phyloP scores from a whole-genome alignment of 2,113 vertebrate genomes.

The Melozone crissalis region DNA sequence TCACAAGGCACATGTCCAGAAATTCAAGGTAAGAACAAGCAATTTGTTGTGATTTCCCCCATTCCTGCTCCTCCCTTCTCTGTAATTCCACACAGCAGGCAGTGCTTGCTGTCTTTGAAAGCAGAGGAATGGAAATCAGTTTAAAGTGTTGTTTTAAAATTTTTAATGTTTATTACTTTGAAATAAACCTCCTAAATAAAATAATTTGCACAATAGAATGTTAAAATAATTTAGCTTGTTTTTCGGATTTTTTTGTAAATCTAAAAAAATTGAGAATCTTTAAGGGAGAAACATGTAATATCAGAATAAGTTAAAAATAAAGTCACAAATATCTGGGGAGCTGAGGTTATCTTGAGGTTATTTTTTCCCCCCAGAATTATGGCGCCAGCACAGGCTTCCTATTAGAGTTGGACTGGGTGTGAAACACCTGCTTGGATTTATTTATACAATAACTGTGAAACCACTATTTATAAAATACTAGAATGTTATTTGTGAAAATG shows the following conservation, averaged over 20 bases:
- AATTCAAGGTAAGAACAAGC: slow-evolving; percentile 79
- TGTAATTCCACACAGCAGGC: not conserved
- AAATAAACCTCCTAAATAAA: not conserved
- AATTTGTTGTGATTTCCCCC: not conserved
- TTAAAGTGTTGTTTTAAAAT: not conserved
- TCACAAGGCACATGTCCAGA: slow-evolving; percentile 84
- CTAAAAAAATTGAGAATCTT: not conserved
- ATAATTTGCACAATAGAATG: not conserved
- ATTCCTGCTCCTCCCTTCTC: not conserved
- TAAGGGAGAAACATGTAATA: not conserved
- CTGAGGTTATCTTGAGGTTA: not conserved
- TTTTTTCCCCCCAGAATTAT: not conserved
- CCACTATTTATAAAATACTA: not conserved
- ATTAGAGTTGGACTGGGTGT: not conserved
- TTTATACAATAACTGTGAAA: not conserved
- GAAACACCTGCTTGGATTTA: not conserved
- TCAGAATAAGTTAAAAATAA: not conserved
- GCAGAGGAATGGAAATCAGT: not conserved
- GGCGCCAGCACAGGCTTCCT: not conserved
- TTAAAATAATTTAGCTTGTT: not conserved
- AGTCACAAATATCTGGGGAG: not conserved
- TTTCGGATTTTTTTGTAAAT: not conserved
- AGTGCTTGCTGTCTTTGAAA: not conserved
- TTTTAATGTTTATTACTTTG: not conserved
- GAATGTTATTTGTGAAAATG: not conserved